A percentile compares a stretch with the other conserved stretches of the same genome.
Conservation (phyloP, 2,888 invertebrate species). For the Periphyllus acericola region DNA sequence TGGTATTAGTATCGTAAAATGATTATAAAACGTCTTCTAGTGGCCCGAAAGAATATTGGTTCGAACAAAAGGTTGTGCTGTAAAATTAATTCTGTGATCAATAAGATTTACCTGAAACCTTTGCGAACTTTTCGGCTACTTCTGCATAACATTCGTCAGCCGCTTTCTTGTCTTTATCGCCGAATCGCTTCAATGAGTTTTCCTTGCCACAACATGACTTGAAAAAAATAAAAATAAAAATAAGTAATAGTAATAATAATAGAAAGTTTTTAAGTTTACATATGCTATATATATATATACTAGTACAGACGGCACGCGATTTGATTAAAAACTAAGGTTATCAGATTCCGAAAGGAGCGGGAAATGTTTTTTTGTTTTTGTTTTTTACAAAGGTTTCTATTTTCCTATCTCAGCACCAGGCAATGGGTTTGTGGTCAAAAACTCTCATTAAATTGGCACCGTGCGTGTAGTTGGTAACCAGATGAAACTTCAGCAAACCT, state of each 20-base stretch:
- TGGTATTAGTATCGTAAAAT: too few relatives aligned
- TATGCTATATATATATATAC: background rate
- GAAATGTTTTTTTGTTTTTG: background rate
- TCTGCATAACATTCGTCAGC: slow-evolving; percentile 63
- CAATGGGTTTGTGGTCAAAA: background rate
- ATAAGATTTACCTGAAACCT: slow-evolving; percentile 19
- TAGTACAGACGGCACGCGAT: background rate
- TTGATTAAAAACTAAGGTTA: slow-evolving; percentile 13
- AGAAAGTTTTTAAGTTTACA: background rate
- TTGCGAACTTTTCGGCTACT: slow-evolving; percentile 62
- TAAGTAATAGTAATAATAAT: background rate
- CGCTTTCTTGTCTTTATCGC: slow-evolving; percentile 62
- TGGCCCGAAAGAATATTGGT: background rate
- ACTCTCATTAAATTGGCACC: background rate
- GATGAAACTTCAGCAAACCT: background rate
- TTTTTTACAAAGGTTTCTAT: background rate
- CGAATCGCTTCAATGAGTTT: slow-evolving; percentile 63
- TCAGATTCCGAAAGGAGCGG: background rate
- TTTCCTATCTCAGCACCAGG: background rate
- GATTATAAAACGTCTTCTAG: background rate
- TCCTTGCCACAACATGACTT: slow-evolving; percentile 64
- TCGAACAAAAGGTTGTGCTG: background rate
- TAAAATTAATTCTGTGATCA: background rate
- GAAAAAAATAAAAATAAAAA: slow-evolving; percentile 46
- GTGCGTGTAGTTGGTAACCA: background rate